phyloP scores from a whole-genome alignment of 1,140 invertebrate genomes.

The Anastrepha ludens region DNA sequence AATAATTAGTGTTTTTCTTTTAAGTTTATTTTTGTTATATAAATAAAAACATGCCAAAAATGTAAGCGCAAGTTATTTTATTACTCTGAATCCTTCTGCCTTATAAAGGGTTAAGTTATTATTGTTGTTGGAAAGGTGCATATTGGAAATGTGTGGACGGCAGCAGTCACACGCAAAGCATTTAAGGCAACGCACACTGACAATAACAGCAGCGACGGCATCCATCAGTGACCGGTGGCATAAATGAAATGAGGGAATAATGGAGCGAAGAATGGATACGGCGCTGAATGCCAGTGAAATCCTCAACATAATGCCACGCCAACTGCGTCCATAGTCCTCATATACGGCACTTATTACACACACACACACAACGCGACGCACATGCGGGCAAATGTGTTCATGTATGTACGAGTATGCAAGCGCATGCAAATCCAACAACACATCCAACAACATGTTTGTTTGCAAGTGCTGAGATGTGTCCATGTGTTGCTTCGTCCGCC shows the following conservation, averaged over 20 bases:
- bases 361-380: neutral
- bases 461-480: neutral
- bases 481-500: neutral
- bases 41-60: too few species aligned
- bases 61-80: too few species aligned
- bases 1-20: too few species aligned
- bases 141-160: neutral
- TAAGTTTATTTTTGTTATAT: too few species aligned
- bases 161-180: neutral
- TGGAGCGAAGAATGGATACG: conserved; percentile 17
- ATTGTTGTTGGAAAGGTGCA: neutral
- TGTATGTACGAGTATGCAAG: too few species aligned
- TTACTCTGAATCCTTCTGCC: too few species aligned
- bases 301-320: conserved; percentile 39
- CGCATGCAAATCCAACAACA: too few species aligned
- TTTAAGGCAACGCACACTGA: neutral
- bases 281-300: conserved; percentile 28
- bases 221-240: neutral
- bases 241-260: conserved; percentile 32
- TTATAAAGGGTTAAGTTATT: too few species aligned
- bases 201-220: neutral
- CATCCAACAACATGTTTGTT: too few species aligned
- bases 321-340: conserved; percentile 28
- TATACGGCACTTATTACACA: neutral
- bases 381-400: too few species aligned